Base-by-base conservation (phyloP, 2,888 invertebrate species). In the Leptodirus hochenwartii region DNA sequence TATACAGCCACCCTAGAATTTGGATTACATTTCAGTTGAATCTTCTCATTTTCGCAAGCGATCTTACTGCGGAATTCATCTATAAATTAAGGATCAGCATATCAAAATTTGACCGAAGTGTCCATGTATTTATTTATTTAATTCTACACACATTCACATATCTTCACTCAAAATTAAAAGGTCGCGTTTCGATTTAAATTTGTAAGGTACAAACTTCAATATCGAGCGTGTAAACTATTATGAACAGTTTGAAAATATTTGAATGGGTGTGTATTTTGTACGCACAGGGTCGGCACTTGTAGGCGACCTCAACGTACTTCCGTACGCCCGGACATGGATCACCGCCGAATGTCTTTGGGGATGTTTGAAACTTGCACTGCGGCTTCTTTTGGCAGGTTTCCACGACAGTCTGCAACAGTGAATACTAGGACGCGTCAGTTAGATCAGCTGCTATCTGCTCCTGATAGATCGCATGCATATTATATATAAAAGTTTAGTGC, bases 231-330 rank as follows among this genome's bases (percentile, higher is more conserved):
- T n/a, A n/a, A n/a, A n/a, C n/a, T n/a, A n/a, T n/a, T n/a, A n/a
- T n/a, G n/a, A n/a, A n/a, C n/a, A n/a, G n/a, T n/a, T n/a, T n/a
- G n/a, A n/a, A n/a, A n/a, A n/a, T n/a, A n/a, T n/a, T n/a, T n/a
- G n/a, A n/a, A n/a, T n/a, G n/a, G n/a, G n/a, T n/a, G n/a, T n/a
- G n/a, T n/a, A n/a, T n/a, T n/a, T n/a, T 12, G n/a, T 20, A 78
- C 82, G 84, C 65, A 93, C 93, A 84, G 50, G 95, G 95, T 58
- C 85, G 72, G 65, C 95, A 95, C 61, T 91, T 91, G 63, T 88
- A 95, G 44, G 85, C 85, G 39, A 93, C 85, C 62, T 91, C 88
- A 41, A 91, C 81, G 62, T 87, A 91, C 58, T 93, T 90, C 39
- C 80, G 66, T 34, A 82, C 75, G 13, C 79, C 78, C 8, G 90